phyloP scores from a whole-genome alignment of 2,888 invertebrate species.

The Trichopoda pennipes region DNA sequence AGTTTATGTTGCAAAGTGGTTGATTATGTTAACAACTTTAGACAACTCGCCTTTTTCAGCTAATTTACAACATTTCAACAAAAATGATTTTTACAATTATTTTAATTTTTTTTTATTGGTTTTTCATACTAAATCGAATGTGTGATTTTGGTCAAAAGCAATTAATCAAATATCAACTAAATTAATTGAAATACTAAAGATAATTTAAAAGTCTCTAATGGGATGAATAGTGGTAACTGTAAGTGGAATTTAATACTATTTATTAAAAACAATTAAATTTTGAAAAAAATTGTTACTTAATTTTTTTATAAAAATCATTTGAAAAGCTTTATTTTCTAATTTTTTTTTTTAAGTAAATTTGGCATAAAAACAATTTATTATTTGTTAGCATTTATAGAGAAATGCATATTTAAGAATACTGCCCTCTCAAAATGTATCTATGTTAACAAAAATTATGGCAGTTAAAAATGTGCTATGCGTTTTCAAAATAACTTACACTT shows the following conservation, averaged over 20 bases:
- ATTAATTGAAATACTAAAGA: conserved; percentile 43
- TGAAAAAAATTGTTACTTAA: no score
- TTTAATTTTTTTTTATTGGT: conserved; percentile 17
- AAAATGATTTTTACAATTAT: conserved; percentile 16
- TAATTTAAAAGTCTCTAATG: conserved; percentile 5
- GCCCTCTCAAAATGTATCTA: no score
- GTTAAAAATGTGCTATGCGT: no score
- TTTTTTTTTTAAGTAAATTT: background rate
- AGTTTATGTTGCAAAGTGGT: conserved; percentile 49
- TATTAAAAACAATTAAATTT: background rate
- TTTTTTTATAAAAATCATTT: no score
- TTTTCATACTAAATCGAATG: background rate
- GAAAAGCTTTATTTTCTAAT: no score
- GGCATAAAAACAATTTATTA: no score
- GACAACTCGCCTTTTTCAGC: conserved; percentile 48
- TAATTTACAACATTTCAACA: conserved; percentile 28
- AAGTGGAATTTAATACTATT: no score
- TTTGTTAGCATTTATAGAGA: no score
- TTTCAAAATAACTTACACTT: no score
- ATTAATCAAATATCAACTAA: conserved; percentile 46
- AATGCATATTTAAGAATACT: no score
- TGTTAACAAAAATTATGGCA: no score
- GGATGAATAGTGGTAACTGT: background rate
- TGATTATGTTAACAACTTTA: conserved; percentile 59
- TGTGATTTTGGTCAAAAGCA: conserved; percentile 31